Evolutionary conservation across 2,113 vertebrate species (phyloP).

Genomic region (Sebastes fasciatus): DNA sequence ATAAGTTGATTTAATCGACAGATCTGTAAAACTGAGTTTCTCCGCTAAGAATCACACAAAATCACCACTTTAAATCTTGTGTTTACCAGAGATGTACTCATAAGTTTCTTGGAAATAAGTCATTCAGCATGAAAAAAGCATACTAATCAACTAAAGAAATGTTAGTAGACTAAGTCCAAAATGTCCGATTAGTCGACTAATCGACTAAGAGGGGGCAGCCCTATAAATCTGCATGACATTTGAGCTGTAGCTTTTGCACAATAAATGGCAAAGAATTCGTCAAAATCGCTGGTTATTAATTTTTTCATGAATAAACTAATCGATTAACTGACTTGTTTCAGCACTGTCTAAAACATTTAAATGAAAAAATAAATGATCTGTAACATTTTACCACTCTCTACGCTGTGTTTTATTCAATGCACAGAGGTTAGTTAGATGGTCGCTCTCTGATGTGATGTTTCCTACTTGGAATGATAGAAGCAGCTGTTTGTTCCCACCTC

Average conservation of each 20-base stretch:
- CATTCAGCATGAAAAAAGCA: no score
- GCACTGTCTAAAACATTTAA: background rate
- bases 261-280: background rate
- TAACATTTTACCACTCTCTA: background rate
- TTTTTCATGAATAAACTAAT: background rate
- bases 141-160: no score
- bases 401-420: background rate
- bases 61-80: no score
- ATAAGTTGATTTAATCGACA: no score
- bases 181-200: no score
- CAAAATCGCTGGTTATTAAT: background rate
- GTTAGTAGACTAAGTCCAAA: no score
- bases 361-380: background rate
- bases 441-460: background rate
- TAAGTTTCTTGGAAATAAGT: no score
- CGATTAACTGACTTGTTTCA: background rate
- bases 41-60: no score
- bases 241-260: no score
- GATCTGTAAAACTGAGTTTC: no score
- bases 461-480: constrained; percentile 7
- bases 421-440: background rate
- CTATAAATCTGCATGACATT: background rate
- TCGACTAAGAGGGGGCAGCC: no score
- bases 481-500: constrained; percentile 27
- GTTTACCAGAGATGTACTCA: no score